phyloP scores from a whole-genome alignment of 2,888 invertebrate genomes.

The Augiades crinisus region DNA sequence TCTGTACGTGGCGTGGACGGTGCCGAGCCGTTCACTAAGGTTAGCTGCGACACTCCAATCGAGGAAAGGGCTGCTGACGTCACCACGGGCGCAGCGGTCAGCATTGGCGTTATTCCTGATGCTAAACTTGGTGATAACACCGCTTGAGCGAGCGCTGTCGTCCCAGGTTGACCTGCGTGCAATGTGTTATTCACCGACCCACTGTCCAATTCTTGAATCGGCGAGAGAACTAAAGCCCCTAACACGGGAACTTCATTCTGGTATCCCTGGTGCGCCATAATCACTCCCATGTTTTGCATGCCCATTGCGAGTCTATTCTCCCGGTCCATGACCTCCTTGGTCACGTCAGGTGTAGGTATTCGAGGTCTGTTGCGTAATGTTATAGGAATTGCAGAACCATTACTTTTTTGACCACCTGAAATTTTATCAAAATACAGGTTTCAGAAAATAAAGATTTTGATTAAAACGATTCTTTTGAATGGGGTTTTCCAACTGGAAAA shows the following conservation, averaged over 20 bases:
- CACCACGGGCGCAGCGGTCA: constrained; percentile 73
- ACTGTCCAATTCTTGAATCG: constrained; percentile 92
- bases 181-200: constrained; percentile 87
- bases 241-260: constrained; percentile 86
- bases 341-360: constrained; percentile 93
- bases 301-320: constrained; percentile 84
- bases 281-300: constrained; percentile 82
- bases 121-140: constrained; percentile 84
- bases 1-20: constrained; percentile 68
- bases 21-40: constrained; percentile 72
- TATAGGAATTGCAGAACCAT: constrained; percentile 84
- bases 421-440: not conserved
- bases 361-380: constrained; percentile 91
- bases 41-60: constrained; percentile 83
- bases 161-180: constrained; percentile 87
- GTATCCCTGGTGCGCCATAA: constrained; percentile 85
- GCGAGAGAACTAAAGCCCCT: constrained; percentile 88
- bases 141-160: constrained; percentile 90
- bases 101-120: constrained; percentile 63
- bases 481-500: no score
- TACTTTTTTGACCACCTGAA: constrained; percentile 85
- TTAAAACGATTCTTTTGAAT: no score
- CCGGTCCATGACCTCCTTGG: constrained; percentile 88
- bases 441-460: no score
- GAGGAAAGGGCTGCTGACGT: constrained; percentile 78